phyloP scores from a whole-genome alignment of 2,797 vertebrate genomes.

The Avahi laniger region DNA sequence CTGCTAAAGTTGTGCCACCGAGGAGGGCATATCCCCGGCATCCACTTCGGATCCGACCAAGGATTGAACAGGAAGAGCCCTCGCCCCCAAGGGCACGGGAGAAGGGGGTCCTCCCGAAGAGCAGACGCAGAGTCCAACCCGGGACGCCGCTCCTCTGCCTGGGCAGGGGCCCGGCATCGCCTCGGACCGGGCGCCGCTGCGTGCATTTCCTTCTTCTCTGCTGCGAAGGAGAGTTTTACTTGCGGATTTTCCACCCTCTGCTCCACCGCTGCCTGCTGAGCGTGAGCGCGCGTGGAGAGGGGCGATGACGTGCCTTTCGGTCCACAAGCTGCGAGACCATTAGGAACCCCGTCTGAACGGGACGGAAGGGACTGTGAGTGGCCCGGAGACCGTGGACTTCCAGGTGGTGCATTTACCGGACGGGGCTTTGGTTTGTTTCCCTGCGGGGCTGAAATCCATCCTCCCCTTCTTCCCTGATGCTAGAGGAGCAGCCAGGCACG shows the following conservation, averaged over 20 bases:
- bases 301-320: background rate
- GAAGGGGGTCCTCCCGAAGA: background rate
- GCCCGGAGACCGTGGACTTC: background rate
- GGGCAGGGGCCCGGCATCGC: background rate
- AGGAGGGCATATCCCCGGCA: background rate
- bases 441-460: background rate
- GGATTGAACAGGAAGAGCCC: background rate
- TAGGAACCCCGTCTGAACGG: background rate
- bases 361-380: background rate
- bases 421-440: background rate
- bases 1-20: too few species aligned
- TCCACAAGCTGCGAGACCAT: background rate
- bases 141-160: too few species aligned
- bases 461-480: background rate
- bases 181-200: background rate
- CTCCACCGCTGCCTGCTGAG: background rate
- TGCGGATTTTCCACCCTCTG: background rate
- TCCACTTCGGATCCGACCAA: background rate
- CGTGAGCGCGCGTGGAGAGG: background rate
- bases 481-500: background rate
- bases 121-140: background rate
- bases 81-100: background rate
- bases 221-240: background rate
- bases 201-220: background rate
- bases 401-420: background rate